Percentiles rank a stretch among this genome's conserved stretches.
These are phyloP conservation scores for Alitta virens DNA, from an alignment of 2,888 invertebrate genomes.

Conservation along the genomic window DNA sequence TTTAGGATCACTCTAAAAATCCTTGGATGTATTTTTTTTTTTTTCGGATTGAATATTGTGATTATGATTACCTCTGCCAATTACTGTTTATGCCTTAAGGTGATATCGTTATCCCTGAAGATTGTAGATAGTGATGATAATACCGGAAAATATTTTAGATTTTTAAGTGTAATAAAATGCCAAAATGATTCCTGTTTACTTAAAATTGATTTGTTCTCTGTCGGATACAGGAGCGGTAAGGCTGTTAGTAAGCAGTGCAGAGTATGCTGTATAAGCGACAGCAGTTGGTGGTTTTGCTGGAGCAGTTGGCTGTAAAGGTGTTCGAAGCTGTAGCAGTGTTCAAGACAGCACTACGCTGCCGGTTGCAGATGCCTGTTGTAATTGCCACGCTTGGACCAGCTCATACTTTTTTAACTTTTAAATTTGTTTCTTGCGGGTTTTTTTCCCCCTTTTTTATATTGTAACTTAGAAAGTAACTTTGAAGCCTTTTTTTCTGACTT, in stretches of 20 bases:
- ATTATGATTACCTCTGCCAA: background rate
- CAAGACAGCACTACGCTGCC: too few relatives aligned
- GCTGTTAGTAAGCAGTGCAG: slow-evolving; percentile 17
- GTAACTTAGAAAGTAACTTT: too few relatives aligned
- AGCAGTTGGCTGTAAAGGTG: background rate
- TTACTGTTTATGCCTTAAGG: background rate
- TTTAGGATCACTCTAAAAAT: background rate
- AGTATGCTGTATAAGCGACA: too few relatives aligned
- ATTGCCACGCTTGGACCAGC: too few relatives aligned
- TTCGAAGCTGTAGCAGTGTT: background rate
- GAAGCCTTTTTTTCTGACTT: too few relatives aligned
- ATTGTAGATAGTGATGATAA: background rate
- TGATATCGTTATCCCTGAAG: background rate
- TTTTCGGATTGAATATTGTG: background rate
- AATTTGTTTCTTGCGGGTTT: too few relatives aligned
- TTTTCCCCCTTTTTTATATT: too few relatives aligned
- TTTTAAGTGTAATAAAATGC: background rate
- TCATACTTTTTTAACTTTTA: too few relatives aligned
- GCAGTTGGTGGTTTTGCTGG: background rate
- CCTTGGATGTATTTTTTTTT: background rate
- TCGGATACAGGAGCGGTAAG: slow-evolving; percentile 18
- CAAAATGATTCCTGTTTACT: slow-evolving; percentile 1
- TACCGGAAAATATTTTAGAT: background rate
- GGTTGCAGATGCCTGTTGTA: too few relatives aligned
- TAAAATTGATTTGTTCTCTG: slow-evolving; percentile 14